Base-by-base conservation (phyloP, 2,888 invertebrate genomes). In the Caenorhabditis sp. region DNA sequence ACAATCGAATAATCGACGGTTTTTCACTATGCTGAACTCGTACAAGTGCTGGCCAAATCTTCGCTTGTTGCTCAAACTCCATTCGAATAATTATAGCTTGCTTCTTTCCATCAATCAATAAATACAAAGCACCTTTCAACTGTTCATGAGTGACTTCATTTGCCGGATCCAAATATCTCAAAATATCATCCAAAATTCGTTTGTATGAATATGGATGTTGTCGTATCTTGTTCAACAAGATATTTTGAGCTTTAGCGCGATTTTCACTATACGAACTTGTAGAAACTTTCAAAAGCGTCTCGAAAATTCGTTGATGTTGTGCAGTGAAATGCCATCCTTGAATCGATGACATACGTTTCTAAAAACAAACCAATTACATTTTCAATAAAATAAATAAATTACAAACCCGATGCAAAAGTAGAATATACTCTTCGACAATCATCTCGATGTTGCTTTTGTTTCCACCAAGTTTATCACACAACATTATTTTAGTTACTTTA, bases 11-110 rank as follows among this genome's bases (percentile, higher is more conserved):
- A 73, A 90, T 88, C 49, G 89, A 88, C 0, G 92, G 92, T 87
- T 95, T 95, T 87, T 95, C 95, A 1, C 94, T 94, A 59, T 93
- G 92, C 75, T 92, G 92, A 0, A 94, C 92, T n/a, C 70, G 62
- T 14, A 85, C 70, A 17, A 80, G 64, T 0, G 79, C 70, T 49
- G 75, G 71, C 77, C 77, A 80, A 23, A 70, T 65, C 17, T 68
- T 68, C 12, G 65, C 64, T 36, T 69, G 76, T 21, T 63, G 68
- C 12, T 91, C 90, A 94, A 94, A 95, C 87, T 93, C 92, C 76
- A 92, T 92, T 83, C 92, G 91, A 12, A 92, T 91, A 1, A 92
- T 89, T 8, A 94, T 89, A 0, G 92, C 91, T 3, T 91, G 90
- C 12, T 90, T 86, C 83, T 92, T 91, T 0, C 92, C 91, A 0